Conservation (phyloP, 2,113 vertebrate species). For the Cheilinus undulatus region DNA sequence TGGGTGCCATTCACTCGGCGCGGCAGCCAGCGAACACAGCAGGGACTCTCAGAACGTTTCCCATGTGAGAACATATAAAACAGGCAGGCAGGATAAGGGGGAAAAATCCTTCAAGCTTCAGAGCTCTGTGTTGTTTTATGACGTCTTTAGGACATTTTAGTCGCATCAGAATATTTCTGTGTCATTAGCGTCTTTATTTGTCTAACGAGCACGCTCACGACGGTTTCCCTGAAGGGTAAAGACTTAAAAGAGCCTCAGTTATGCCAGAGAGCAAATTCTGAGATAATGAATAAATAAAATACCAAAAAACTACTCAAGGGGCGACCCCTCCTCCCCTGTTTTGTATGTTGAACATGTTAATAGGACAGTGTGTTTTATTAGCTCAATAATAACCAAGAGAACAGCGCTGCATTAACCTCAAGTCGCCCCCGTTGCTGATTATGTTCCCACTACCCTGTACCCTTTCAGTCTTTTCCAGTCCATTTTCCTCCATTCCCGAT, state of each 20-base stretch:
- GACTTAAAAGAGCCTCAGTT: slow-evolving; percentile 16
- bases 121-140: slow-evolving; percentile 5
- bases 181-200: slow-evolving; percentile 30
- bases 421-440: slow-evolving; percentile 41
- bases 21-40: slow-evolving; percentile 53
- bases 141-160: slow-evolving; percentile 17
- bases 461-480: slow-evolving; percentile 60
- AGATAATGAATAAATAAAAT: slow-evolving; percentile 44
- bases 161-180: slow-evolving; percentile 25
- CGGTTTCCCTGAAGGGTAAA: slow-evolving; percentile 14
- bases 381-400: slow-evolving; percentile 42
- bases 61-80: slow-evolving; percentile 49
- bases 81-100: slow-evolving; percentile 5
- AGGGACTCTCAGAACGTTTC: slow-evolving; percentile 50
- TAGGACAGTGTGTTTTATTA: slow-evolving; percentile 40
- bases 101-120: slow-evolving; percentile 25
- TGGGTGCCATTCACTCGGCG: slow-evolving; percentile 48
- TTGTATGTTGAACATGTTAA: slow-evolving; percentile 28
- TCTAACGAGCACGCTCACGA: slow-evolving; percentile 23
- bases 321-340: background rate
- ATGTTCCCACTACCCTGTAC: slow-evolving; percentile 49
- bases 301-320: slow-evolving; percentile 37
- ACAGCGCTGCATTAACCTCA: slow-evolving; percentile 37
- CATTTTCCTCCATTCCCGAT: slow-evolving; percentile 66
- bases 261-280: slow-evolving; percentile 19